These are phyloP conservation scores for Sebastiscus albofasciatus DNA, from an alignment of 2,797 vertebrate species.

Conservation along the genomic window DNA sequence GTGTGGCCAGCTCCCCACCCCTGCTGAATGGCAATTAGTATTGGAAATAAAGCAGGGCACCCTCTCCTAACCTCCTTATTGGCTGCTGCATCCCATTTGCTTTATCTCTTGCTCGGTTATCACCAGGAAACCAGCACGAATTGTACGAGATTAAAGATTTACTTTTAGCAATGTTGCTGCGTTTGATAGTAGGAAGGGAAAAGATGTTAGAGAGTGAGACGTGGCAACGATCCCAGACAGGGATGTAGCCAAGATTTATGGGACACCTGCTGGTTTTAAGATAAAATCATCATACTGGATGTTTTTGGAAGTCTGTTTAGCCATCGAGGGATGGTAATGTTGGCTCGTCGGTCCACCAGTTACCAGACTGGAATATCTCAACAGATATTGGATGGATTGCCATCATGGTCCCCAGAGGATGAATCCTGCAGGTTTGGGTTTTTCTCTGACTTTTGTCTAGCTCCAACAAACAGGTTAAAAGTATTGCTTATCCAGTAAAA, in stretches of 20 bases:
- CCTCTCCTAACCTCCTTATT: conserved; percentile 37
- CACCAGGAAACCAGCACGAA: conserved; percentile 22
- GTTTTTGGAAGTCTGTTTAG: background rate
- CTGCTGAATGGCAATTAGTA: conserved; percentile 66
- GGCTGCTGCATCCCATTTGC: conserved; percentile 17
- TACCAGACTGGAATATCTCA: background rate
- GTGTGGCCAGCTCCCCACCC: conserved; percentile 43
- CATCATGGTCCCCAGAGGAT: background rate
- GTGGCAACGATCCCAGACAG: background rate
- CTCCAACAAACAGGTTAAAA: background rate
- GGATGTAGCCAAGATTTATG: background rate
- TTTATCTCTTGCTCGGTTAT: conserved; percentile 14
- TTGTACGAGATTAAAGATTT: conserved; percentile 5
- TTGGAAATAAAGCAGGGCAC: conserved; percentile 41
- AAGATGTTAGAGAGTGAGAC: background rate
- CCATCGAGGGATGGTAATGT: background rate
- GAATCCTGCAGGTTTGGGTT: background rate
- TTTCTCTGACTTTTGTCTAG: background rate
- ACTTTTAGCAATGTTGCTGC: background rate
- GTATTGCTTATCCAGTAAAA: background rate
- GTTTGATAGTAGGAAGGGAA: background rate
- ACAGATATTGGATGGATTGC: background rate
- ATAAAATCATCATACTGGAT: background rate
- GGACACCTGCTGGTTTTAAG: background rate
- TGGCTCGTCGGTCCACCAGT: background rate